Base-by-base conservation (phyloP, 2,113 vertebrate species). In the Ochotona curzoniae region DNA sequence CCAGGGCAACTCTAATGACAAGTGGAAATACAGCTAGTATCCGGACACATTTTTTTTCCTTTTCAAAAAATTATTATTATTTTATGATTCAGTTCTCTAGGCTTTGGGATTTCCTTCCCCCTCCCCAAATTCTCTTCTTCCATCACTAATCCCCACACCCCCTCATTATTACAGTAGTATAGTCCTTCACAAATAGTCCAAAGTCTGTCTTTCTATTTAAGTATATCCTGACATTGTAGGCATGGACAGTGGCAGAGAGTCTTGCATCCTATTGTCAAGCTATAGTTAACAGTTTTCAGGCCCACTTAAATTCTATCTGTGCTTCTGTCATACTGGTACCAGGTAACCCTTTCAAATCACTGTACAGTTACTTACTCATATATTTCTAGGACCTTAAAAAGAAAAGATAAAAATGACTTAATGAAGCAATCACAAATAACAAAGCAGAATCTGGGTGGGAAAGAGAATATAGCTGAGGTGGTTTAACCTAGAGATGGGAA, bases 341-440 rank as follows among this genome's bases (percentile, higher is more conserved):
- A 38, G 69, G 93, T 60, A 94, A 30, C 13, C 5, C 21, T 91
- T 35, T 79, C 44, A 92, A 69, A 81, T 84, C 76, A 57, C 38
- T 25, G 26, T 44, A 1, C 21, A 38, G 17, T 76, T 91, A 73
- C 73, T 86, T 71, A 13, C 32, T 82, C 9, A 32, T 67, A 78
- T 60, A 76, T 87, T 61, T 78, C 57, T 94, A 91, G 44, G 30
- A 89, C 74, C 76, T 51, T 94, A 87, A 81, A 47, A 28, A 81
- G 83, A 20, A 78, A 80, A 51, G 84, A 49, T 9, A 73, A 30
- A 73, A 20, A 83, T 6, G n/a, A 63, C 3, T 47, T 44, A 87
- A 28, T 14, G 13, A 76, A 70, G 87, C 26, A 28, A 25, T 71
- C 74, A 26, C 6, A 47, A 20, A 76, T 61, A 38, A 49, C 60